phyloP scores from a whole-genome alignment of 2,113 vertebrate genomes.

The Scopus umbretta region DNA sequence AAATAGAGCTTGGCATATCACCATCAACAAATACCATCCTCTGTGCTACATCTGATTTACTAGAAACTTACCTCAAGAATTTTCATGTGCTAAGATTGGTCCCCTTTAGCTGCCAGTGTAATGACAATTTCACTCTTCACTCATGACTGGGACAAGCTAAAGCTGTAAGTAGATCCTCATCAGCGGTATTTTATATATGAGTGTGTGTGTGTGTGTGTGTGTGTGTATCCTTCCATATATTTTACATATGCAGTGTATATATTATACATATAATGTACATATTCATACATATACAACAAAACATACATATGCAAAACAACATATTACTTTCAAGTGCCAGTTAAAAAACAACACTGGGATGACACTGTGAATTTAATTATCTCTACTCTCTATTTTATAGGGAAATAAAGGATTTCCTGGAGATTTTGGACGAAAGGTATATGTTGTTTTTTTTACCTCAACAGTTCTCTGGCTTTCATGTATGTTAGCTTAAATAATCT shows the following conservation, averaged over 20 bases:
- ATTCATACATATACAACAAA: too few relatives aligned
- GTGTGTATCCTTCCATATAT: not conserved
- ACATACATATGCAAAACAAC: not conserved
- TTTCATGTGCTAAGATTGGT: not conserved
- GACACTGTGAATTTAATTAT: not conserved
- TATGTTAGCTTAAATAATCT: not conserved
- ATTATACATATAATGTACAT: not conserved
- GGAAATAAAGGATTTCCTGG: conserved; percentile 66
- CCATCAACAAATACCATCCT: not conserved
- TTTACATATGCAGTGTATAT: not conserved
- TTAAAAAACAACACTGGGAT: not conserved
- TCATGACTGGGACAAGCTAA: not conserved
- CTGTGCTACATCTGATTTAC: not conserved
- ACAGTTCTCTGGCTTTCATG: not conserved
- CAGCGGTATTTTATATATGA: not conserved
- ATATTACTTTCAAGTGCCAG: not conserved
- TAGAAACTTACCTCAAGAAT: not conserved
- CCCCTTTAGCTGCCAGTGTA: not conserved
- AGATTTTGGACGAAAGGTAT: conserved; percentile 61
- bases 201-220: not conserved
- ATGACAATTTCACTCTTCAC: not conserved
- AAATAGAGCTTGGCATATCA: not conserved
- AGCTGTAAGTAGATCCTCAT: not conserved
- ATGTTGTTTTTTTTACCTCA: not conserved
- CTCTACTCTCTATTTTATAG: conserved; percentile 24